Base-by-base conservation (phyloP, 2,113 vertebrate genomes). In the Apodemus sylvaticus region DNA sequence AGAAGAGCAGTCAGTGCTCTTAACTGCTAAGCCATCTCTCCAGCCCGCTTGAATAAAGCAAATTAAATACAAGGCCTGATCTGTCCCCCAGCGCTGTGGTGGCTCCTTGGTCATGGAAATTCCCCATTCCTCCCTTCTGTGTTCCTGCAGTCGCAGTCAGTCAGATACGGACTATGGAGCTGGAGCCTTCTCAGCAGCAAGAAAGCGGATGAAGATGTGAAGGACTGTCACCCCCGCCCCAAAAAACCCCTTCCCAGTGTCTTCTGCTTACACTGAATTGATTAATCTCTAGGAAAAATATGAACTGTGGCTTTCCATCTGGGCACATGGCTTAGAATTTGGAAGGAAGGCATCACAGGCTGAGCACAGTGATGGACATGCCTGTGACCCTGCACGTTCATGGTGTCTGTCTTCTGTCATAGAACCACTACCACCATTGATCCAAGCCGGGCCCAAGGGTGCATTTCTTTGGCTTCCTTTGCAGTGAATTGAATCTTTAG, bases 61-160 rank as follows among this genome's bases (percentile, higher is more conserved):
- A 48, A 3, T 70, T 87, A 93, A 90, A 85, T 19, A 53, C 55
- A 86, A 97, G 71, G 58, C 11, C 76, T 82, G 90, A 83, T 90
- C 74, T 88, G 24, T 74, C 20, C 53, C 76, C 68, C 48, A 48
- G 77, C 55, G 76, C 34, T 58, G 74, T 58, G 34, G 12, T 73
- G 11, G 73, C 51, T 70, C 70, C 42, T 87, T 10, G 17, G 29
- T 79, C 64, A 66, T 36, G 34, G 82, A 16, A 60, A 19, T 79
- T 90, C 71, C 19, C 12, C 53, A 66, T 29, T 91, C 29, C 51
- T 73, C 45, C 70, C 79, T 71, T n/a, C 31, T 22, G 6, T 14
- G n/a, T n/a, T n/a, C n/a, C n/a, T n/a, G n/a, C n/a, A n/a, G n/a
- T n/a, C n/a, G n/a, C n/a, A n/a, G n/a, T n/a, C n/a, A n/a, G n/a